Conservation (phyloP, 2,113 vertebrate species). For the Microtus richardsoni region DNA sequence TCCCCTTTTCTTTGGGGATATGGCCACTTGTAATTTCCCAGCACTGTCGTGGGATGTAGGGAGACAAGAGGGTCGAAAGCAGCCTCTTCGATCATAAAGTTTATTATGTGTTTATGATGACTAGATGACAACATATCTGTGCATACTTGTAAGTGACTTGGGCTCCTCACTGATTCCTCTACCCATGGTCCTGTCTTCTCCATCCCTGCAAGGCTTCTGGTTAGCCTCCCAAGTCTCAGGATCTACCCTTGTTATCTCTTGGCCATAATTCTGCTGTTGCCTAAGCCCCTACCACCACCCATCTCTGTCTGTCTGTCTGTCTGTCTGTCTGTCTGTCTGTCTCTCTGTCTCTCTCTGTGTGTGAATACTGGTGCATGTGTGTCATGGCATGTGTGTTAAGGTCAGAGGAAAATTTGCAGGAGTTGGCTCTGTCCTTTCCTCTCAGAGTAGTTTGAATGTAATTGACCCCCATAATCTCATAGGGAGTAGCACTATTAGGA, state of each 20-base stretch:
- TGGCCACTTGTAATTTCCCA: not conserved
- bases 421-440: not conserved
- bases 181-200: not conserved
- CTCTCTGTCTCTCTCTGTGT: not conserved
- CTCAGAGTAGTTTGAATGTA: not conserved
- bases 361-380: not conserved
- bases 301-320: not conserved
- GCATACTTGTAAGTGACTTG: not conserved
- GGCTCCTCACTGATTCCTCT: not conserved
- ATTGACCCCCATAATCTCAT: not conserved
- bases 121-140: fast-evolving
- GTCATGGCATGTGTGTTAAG: not conserved
- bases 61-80: not conserved
- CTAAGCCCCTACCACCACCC: not conserved
- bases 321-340: too few relatives aligned
- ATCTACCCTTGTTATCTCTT: not conserved
- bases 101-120: not conserved
- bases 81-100: not conserved
- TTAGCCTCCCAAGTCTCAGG: not conserved
- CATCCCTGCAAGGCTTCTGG: not conserved
- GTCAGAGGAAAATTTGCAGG: not conserved
- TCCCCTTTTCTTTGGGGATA: not conserved
- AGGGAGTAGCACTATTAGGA: not conserved
- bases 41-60: not conserved
- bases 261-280: not conserved